Base-by-base conservation (phyloP, 2,113 vertebrate species). In the Dasyprocta punctata region DNA sequence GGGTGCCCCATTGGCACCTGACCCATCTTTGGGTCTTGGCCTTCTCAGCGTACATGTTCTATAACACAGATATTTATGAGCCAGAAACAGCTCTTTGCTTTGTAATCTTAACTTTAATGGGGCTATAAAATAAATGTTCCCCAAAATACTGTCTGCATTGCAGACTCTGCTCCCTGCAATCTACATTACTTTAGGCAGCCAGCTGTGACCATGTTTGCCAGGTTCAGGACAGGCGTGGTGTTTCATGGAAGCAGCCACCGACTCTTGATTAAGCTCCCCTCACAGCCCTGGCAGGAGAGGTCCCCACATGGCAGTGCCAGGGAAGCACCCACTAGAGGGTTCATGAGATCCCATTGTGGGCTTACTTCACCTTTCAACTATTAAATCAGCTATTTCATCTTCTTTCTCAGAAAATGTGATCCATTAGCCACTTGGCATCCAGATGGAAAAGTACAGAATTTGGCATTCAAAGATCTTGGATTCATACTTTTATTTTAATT, bases 381-480 rank as follows among this genome's bases (percentile, higher is more conserved):
- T 87, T 85, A 87, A 77, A 28, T 26, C 33, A 82, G 13, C 19
- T 90, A 24, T 36, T 56, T 16, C 7, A 26, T 47, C 88, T 95
- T 80, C 82, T 33, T 96, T 52, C 41, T 92, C 67, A 92, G 24
- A 54, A 96, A 75, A 14, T 47, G 36, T 85, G 56, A 81, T 16
- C 52, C 41, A 92, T 84, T 75, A 75, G n/a, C 54, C 67, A 65
- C 78, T 65, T 26, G 88, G 13, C 36, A 75, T 89, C 75, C 20
- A 82, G 28, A 73, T 6, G 24, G 67, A 95, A 92, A 10, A 56
- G 28, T 63, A 49, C 2, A 75, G 56, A 61, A 63, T 86, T 41
- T 56, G 49, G 24, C 36, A n/a, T 63, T 60, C 81, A n/a, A 69
- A 90, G 67, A 61, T 49, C 7, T 60, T 19, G 20, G 30, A 36